phyloP scores from a whole-genome alignment of 2,797 vertebrate species.

The Danio kyathit region DNA sequence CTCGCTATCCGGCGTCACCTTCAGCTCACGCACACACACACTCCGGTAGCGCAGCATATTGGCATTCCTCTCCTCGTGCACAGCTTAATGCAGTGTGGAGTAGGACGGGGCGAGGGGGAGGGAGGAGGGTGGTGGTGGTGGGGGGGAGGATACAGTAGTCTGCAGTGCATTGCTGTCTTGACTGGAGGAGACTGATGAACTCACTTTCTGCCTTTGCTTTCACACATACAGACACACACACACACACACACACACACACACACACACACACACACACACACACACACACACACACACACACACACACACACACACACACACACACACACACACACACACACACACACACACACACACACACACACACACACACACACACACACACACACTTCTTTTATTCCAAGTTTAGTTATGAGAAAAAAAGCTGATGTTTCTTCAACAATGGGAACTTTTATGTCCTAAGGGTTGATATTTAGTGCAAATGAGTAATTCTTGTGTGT shows the following conservation, averaged over 20 bases:
- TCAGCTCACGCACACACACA: constrained; percentile 30
- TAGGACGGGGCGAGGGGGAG: constrained; percentile 20
- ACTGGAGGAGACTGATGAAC: constrained; percentile 28
- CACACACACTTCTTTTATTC: not conserved
- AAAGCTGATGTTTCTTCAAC: not conserved
- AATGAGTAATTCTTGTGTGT: not conserved
- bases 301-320: constrained; percentile 27
- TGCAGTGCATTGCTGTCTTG: constrained; percentile 47
- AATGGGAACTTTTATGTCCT: not conserved
- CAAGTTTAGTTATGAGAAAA: not conserved
- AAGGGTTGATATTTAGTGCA: not conserved
- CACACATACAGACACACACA: constrained; percentile 27
- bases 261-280: not conserved
- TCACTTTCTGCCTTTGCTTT: constrained; percentile 31
- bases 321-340: constrained; percentile 32
- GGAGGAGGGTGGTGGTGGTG: not conserved
- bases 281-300: not conserved
- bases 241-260: not conserved
- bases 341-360: constrained; percentile 19
- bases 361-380: not conserved
- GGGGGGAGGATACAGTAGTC: constrained; percentile 27
- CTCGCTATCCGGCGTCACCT: constrained; percentile 32
- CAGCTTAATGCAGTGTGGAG: constrained; percentile 47
- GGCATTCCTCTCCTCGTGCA: constrained; percentile 42
- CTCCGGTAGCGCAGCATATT: constrained; percentile 25